Evolutionary conservation across 2,113 vertebrate genomes (phyloP).

Genomic region (Hypomesus transpacificus): DNA sequence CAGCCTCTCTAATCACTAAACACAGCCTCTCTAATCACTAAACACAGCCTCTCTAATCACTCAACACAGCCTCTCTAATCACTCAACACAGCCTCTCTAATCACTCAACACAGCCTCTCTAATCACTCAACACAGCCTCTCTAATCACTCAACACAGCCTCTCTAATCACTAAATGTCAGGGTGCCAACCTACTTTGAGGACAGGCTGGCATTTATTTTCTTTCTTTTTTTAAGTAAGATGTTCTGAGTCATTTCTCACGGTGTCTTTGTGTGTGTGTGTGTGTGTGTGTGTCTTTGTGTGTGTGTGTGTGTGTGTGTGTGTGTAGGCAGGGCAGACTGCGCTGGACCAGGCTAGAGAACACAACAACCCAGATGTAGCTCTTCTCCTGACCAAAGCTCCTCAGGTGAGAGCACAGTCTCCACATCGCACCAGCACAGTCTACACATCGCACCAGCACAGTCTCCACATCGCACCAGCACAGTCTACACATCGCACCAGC

Average conservation of each 20-base stretch:
- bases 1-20: too few relatives aligned
- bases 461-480: neutral
- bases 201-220: neutral
- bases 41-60: too few relatives aligned
- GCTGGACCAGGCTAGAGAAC: conserved; percentile 86
- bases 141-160: too few relatives aligned
- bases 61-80: too few relatives aligned
- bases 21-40: too few relatives aligned
- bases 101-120: too few relatives aligned
- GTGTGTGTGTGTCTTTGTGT: conserved; percentile 17
- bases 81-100: too few relatives aligned
- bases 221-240: neutral
- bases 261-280: conserved; percentile 9
- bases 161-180: neutral
- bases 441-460: neutral
- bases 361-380: conserved; percentile 89
- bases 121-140: too few relatives aligned
- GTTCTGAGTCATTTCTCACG: neutral
- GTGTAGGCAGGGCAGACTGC: conserved; percentile 85
- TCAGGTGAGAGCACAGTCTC: conserved; percentile 73
- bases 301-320: conserved; percentile 15
- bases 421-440: neutral
- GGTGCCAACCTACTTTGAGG: neutral
- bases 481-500: neutral
- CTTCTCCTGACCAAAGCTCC: conserved; percentile 92